These are phyloP conservation scores for Microctonus hyperodae DNA, from an alignment of 2,888 invertebrate genomes.

Conservation along the genomic window DNA sequence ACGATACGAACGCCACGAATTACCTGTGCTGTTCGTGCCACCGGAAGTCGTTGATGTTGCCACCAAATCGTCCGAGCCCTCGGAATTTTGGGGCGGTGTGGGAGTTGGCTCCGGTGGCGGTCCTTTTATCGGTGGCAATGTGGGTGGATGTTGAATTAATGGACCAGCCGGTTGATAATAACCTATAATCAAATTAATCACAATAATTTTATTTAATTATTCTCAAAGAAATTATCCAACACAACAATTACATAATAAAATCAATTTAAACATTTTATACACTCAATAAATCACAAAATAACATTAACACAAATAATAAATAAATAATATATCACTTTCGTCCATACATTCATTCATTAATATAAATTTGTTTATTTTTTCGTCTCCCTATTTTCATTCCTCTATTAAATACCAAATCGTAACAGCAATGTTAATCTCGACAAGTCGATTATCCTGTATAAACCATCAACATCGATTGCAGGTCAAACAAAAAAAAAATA, in stretches of 20 bases:
- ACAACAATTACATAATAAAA: not conserved
- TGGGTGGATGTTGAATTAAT: constrained; percentile 70
- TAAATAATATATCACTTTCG: not conserved
- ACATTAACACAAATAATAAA: not conserved
- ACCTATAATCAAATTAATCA: constrained; percentile 67
- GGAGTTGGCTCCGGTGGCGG: constrained; percentile 60
- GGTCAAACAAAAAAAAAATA: not conserved
- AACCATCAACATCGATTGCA: not conserved
- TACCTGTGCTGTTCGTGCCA: constrained; percentile 58
- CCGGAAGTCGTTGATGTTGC: constrained; percentile 60
- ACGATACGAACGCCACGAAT: constrained; percentile 36
- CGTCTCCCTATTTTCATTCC: not conserved
- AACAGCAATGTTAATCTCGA: constrained; percentile 10
- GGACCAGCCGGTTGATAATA: constrained; percentile 94
- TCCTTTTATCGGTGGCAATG: constrained; percentile 60
- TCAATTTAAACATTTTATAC: not conserved
- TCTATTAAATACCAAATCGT: not conserved
- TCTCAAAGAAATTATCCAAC: not conserved
- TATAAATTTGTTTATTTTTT: not conserved
- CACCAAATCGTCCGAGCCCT: constrained; percentile 60
- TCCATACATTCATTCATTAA: too few relatives aligned
- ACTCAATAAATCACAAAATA: not conserved
- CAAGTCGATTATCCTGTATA: not conserved
- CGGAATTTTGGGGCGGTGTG: constrained; percentile 61
- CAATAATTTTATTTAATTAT: not conserved